Conservation (phyloP, 64 coral and sea anemone genomes). For the Pocillopora damicornis region DNA sequence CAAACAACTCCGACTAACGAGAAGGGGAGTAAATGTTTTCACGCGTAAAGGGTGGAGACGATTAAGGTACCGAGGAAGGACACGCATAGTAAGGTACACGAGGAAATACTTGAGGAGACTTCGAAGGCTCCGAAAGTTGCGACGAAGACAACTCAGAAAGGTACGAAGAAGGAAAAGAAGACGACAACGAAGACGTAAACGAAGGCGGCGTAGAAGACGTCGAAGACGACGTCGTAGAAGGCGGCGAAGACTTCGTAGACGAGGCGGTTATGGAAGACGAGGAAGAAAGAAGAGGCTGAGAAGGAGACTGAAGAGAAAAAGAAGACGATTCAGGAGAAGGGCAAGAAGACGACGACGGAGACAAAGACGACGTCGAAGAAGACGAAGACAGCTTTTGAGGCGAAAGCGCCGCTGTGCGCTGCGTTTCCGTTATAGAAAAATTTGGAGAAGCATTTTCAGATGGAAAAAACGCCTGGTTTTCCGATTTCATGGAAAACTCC, state of each 20-base stretch:
- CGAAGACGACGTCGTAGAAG: conserved; percentile 3
- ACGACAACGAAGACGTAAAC: neutral
- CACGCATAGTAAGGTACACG: neutral
- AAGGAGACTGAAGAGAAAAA: conserved; percentile 10
- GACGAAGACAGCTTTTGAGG: conserved; percentile 2
- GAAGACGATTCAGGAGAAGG: conserved; percentile 3
- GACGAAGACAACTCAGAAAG: neutral
- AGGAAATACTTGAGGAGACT: neutral
- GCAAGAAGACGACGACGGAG: conserved; percentile 9
- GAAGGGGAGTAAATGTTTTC: neutral
- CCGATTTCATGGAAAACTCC: neutral
- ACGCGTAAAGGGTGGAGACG: neutral
- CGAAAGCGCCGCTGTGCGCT: neutral
- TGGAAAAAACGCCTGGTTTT: neutral
- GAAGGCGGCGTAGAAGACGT: neutral
- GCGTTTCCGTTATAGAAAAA: neutral
- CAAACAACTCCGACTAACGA: neutral
- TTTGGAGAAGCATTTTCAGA: neutral
- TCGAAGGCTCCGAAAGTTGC: neutral
- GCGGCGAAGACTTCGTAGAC: neutral
- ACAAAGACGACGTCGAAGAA: neutral
- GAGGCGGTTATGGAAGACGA: neutral
- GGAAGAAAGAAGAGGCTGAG: neutral
- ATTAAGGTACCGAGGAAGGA: neutral
- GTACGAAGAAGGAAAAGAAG: neutral